These are phyloP conservation scores for Natrix natrix DNA, from an alignment of 2,797 vertebrate species.

Conservation along the genomic window DNA sequence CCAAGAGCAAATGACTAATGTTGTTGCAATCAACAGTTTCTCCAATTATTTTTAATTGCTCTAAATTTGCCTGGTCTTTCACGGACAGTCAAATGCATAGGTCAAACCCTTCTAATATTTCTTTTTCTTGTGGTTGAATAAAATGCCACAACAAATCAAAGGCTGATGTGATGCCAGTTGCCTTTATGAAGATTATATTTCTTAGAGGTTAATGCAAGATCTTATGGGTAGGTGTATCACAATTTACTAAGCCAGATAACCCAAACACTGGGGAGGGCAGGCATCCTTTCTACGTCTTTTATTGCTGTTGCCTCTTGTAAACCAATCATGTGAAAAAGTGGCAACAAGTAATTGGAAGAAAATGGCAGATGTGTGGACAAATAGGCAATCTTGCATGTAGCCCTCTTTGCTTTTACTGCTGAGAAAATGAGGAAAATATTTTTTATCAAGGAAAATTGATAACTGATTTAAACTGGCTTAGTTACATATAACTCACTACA, in stretches of 20 bases:
- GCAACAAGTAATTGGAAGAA: neutral
- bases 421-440: neutral
- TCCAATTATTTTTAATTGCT: constrained; percentile 16
- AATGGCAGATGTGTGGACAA: neutral
- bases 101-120: neutral
- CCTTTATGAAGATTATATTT: neutral
- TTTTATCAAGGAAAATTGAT: neutral
- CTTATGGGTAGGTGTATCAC: neutral
- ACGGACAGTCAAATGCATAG: neutral
- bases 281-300: neutral
- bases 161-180: neutral
- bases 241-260: neutral
- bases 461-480: neutral
- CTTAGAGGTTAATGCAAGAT: neutral
- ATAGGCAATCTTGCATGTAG: neutral
- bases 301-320: neutral
- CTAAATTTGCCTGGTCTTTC: neutral
- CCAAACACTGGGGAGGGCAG: neutral
- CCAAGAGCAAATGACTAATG: neutral
- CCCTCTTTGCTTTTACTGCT: neutral
- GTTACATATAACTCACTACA: neutral
- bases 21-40: neutral
- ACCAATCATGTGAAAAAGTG: neutral
- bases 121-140: neutral
- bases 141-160: neutral